Conservation (phyloP, 2,113 vertebrate genomes). For the Speoplatyrhinus poulsoni region DNA sequence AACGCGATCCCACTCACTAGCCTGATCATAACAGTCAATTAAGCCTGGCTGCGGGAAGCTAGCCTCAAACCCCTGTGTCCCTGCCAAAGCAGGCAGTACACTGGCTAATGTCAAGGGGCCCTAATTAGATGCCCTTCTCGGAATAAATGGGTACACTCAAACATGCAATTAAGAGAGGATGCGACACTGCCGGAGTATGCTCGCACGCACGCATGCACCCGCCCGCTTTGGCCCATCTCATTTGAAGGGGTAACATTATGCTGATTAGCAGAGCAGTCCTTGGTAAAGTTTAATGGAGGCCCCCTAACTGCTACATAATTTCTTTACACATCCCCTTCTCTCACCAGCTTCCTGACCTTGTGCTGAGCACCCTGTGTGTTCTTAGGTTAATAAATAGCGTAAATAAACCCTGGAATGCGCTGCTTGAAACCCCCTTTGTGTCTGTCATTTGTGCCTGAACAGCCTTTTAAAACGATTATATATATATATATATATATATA, state of each 20-base stretch:
- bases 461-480: no score
- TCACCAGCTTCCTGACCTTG: conserved; percentile 16
- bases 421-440: conserved; percentile 21
- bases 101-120: conserved; percentile 62
- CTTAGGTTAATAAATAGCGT: conserved; percentile 14
- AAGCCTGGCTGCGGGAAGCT: conserved; percentile 53
- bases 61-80: conserved; percentile 40
- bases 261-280: conserved; percentile 62
- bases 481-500: no score
- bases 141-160: conserved; percentile 71
- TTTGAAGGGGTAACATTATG: conserved; percentile 52
- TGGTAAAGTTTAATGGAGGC: conserved; percentile 55
- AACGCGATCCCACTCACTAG: conserved; percentile 11
- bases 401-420: conserved; percentile 16
- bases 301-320: conserved; percentile 42
- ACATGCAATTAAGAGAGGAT: conserved; percentile 68
- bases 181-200: conserved; percentile 17
- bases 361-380: conserved; percentile 36
- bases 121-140: conserved; percentile 69
- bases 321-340: conserved; percentile 31
- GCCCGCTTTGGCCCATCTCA: conserved; percentile 42
- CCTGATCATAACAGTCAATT: conserved; percentile 69
- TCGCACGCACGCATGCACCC: conserved; percentile 3
- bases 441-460: background rate
- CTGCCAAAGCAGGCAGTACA: conserved; percentile 38